These are phyloP conservation scores for Adrianichthys oophorus DNA, from an alignment of 2,797 vertebrate genomes.

Conservation along the genomic window DNA sequence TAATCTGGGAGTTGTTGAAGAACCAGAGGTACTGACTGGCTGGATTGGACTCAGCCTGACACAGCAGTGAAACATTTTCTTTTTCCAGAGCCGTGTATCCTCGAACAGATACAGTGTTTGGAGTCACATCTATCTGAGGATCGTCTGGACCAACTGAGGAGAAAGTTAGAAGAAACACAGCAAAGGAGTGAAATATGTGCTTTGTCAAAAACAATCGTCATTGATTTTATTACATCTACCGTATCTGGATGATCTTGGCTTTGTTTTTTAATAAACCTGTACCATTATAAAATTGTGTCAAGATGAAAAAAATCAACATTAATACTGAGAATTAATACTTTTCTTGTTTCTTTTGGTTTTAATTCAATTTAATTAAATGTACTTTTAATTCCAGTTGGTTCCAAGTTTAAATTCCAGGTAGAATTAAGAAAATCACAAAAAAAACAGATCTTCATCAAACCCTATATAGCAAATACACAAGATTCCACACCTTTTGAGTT, in stretches of 20 bases:
- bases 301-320: no score
- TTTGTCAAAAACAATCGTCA: background rate
- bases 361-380: no score
- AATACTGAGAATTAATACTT: no score
- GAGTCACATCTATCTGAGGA: conserved; percentile 84
- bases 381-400: no score
- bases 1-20: conserved; percentile 78
- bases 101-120: conserved; percentile 79
- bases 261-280: no score
- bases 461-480: no score
- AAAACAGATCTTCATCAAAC: no score
- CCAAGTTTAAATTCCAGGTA: no score
- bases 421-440: no score
- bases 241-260: background rate
- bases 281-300: no score
- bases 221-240: background rate
- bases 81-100: conserved; percentile 85
- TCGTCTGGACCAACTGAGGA: conserved; percentile 84
- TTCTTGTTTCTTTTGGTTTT: no score
- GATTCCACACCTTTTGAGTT: no score
- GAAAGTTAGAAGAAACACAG: background rate
- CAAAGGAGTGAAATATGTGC: background rate
- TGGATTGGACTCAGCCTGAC: conserved; percentile 86
- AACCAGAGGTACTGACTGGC: conserved; percentile 75
- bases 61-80: conserved; percentile 85